phyloP scores from a whole-genome alignment of 2,888 invertebrate species.

The Yponomeuta evonymella region DNA sequence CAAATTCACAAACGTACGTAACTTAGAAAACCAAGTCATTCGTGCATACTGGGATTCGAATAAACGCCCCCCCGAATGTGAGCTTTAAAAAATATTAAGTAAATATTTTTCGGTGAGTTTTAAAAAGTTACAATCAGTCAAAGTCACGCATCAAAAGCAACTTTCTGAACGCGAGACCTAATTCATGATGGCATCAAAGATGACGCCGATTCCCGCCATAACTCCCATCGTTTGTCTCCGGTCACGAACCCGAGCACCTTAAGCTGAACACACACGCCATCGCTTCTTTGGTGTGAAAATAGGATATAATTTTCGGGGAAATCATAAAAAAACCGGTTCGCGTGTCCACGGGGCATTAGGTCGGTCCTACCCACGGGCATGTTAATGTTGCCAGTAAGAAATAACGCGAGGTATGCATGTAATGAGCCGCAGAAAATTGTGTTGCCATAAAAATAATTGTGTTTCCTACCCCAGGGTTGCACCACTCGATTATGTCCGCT shows the following conservation, averaged over 20 bases:
- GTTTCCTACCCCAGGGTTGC: constrained; percentile 55
- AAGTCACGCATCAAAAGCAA: background rate
- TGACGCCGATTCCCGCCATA: constrained; percentile 31
- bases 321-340: constrained; percentile 72
- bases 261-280: constrained; percentile 48
- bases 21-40: too few species aligned
- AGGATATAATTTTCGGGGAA: constrained; percentile 70
- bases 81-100: background rate
- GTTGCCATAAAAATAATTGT: constrained; percentile 75
- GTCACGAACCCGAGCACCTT: constrained; percentile 56
- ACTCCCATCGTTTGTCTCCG: constrained; percentile 51
- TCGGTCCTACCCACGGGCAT: constrained; percentile 64
- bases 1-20: too few species aligned
- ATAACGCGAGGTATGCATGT: constrained; percentile 65
- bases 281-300: constrained; percentile 65
- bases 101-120: background rate
- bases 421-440: constrained; percentile 75
- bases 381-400: constrained; percentile 66
- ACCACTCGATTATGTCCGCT: constrained; percentile 47
- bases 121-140: background rate
- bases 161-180: constrained; percentile 1
- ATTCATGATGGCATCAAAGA: constrained; percentile 36
- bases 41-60: too few species aligned
- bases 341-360: constrained; percentile 71
- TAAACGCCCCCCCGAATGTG: too few species aligned